Conservation (phyloP, 2,113 vertebrate species). For the Microcebus griseorufus region DNA sequence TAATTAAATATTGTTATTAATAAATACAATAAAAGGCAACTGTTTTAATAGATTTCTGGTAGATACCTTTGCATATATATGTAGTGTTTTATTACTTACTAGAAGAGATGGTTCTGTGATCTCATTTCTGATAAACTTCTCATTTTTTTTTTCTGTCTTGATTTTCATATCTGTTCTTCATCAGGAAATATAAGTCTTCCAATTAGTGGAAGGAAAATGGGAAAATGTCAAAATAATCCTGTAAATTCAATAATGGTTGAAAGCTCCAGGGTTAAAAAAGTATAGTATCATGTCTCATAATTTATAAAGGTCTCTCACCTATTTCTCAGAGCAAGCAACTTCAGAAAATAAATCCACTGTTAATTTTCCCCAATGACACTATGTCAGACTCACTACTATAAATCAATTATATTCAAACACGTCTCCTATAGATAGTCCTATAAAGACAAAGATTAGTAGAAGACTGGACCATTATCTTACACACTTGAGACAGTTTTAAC, state of each 20-base stretch:
- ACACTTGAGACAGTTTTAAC: neutral
- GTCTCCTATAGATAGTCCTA: neutral
- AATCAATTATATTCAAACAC: neutral
- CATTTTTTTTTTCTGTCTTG: neutral
- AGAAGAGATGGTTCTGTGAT: neutral
- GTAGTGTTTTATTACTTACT: neutral
- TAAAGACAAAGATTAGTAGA: neutral
- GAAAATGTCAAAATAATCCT: neutral
- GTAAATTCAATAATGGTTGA: neutral
- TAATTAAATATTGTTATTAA: constrained; percentile 35
- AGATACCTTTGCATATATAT: neutral
- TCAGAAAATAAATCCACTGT: neutral
- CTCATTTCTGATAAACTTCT: neutral
- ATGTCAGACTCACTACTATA: neutral
- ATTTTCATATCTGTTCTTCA: neutral
- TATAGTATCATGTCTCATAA: neutral
- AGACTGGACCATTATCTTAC: neutral
- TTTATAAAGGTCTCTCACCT: neutral
- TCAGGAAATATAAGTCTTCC: neutral
- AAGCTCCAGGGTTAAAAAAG: neutral
- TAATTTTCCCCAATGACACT: neutral
- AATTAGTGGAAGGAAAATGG: neutral
- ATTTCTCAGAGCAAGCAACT: neutral
- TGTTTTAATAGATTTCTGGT: constrained; percentile 16
- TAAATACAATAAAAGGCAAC: neutral